These are phyloP conservation scores for Strigamia crassipes DNA, from an alignment of 2,888 invertebrate species.

Conservation along the genomic window DNA sequence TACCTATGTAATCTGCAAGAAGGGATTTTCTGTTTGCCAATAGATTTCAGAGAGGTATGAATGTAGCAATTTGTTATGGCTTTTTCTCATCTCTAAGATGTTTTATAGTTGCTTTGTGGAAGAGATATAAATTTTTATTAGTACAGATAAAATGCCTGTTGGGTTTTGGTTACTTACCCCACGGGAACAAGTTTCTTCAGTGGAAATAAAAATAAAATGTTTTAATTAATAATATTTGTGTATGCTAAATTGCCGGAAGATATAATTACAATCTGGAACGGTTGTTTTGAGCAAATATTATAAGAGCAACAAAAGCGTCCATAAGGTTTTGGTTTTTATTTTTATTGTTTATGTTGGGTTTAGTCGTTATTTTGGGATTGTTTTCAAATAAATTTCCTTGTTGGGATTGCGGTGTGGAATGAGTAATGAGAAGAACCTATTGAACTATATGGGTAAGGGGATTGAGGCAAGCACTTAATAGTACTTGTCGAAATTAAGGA, in stretches of 20 bases:
- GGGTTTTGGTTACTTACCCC: neutral
- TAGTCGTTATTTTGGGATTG: too few relatives aligned
- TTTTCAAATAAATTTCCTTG: too few relatives aligned
- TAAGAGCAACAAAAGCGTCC: neutral
- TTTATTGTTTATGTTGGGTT: too few relatives aligned
- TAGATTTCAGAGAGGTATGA: neutral
- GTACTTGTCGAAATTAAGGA: too few relatives aligned
- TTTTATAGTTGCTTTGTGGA: constrained; percentile 16
- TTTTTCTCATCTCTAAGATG: constrained; percentile 8
- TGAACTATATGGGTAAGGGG: too few relatives aligned
- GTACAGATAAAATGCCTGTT: neutral
- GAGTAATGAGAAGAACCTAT: too few relatives aligned
- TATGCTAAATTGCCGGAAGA: neutral
- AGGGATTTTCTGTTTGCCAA: constrained; percentile 2
- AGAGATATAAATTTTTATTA: constrained; percentile 11
- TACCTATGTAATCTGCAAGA: neutral
- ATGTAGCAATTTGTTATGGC: constrained; percentile 1
- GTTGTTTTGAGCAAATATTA: constrained; percentile 10
- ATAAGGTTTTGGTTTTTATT: neutral
- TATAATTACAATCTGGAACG: neutral
- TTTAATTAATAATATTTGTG: constrained; percentile 5
- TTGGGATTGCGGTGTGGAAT: too few relatives aligned
- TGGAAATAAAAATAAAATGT: constrained; percentile 12
- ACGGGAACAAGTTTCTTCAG: neutral
- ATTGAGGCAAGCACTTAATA: too few relatives aligned